Conservation (phyloP, 1,140 invertebrate genomes). For the Samia ricini region DNA sequence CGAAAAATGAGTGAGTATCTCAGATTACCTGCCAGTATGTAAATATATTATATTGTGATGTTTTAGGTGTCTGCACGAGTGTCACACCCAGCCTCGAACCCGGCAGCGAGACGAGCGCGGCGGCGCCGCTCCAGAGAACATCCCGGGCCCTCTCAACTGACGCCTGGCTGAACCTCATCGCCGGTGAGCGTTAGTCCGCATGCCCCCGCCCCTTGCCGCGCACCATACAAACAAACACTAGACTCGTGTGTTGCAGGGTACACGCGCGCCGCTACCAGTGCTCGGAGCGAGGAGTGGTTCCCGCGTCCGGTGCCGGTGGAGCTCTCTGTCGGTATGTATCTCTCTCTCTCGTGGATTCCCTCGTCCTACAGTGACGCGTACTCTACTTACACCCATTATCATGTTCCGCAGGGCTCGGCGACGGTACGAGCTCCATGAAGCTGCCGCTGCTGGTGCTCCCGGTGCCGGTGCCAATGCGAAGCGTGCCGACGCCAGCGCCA, state of each 20-base stretch:
- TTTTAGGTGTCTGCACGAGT: not conserved
- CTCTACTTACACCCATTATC: no score
- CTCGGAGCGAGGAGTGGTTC: constrained; percentile 2
- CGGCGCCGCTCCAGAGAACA: not conserved
- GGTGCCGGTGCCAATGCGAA: constrained; percentile 21
- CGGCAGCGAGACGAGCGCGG: not conserved
- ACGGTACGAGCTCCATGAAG: not conserved
- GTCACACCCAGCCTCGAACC: not conserved
- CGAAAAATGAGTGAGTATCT: no score
- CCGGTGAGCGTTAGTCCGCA: constrained; percentile 6
- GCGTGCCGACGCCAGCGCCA: no score
- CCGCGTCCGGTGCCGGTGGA: constrained; percentile 10
- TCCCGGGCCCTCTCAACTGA: not conserved
- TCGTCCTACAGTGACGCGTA: no score
- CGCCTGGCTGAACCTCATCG: constrained; percentile 12
- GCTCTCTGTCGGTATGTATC: constrained; percentile 14
- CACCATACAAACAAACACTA: not conserved
- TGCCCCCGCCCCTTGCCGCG: not conserved
- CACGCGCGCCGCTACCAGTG: constrained; percentile 5
- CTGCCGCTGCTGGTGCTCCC: constrained; percentile 31
- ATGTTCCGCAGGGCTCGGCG: not conserved
- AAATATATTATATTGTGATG: no score
- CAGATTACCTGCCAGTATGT: no score
- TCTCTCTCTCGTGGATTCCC: no score
- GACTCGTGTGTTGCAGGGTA: constrained; percentile 13